Conservation (phyloP, 2,797 vertebrate genomes). For the Artibeus lituratus region DNA sequence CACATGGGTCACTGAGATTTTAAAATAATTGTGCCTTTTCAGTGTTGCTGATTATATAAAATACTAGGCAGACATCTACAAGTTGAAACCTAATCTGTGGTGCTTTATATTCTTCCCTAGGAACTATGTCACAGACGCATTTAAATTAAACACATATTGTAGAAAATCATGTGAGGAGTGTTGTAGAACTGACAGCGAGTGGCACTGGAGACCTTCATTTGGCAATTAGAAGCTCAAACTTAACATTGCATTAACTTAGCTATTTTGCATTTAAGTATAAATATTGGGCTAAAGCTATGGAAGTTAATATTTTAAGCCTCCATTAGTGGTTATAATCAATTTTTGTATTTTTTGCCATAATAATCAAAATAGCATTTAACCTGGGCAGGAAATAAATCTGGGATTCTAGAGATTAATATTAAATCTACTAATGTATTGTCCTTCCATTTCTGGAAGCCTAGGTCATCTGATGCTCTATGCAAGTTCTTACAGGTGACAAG, state of each 20-base stretch:
- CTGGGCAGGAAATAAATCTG: constrained; percentile 84
- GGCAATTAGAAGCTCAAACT: constrained; percentile 77
- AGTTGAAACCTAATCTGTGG: background rate
- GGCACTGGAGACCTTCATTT: constrained; percentile 67
- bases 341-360: constrained; percentile 81
- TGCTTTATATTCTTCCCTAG: constrained; percentile 29
- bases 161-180: constrained; percentile 38
- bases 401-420: constrained; percentile 85
- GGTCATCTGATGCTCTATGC: constrained; percentile 74
- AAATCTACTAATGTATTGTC: constrained; percentile 85
- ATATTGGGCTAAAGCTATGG: constrained; percentile 78
- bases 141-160: constrained; percentile 50
- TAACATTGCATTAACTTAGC: constrained; percentile 75
- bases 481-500: constrained; percentile 77
- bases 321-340: constrained; percentile 80
- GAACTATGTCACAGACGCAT: background rate
- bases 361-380: constrained; percentile 84
- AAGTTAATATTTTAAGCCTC: constrained; percentile 86
- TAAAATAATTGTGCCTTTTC: constrained; percentile 30
- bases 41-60: background rate
- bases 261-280: constrained; percentile 83
- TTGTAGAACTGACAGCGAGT: constrained; percentile 34
- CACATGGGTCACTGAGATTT: constrained; percentile 23
- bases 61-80: constrained; percentile 10
- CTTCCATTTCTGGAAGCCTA: constrained; percentile 69